Evolutionary conservation across 1,140 invertebrate species (phyloP), one percentile per base, ranked within the genome.

Genomic region (Acromyrmex charruanus): DNA sequence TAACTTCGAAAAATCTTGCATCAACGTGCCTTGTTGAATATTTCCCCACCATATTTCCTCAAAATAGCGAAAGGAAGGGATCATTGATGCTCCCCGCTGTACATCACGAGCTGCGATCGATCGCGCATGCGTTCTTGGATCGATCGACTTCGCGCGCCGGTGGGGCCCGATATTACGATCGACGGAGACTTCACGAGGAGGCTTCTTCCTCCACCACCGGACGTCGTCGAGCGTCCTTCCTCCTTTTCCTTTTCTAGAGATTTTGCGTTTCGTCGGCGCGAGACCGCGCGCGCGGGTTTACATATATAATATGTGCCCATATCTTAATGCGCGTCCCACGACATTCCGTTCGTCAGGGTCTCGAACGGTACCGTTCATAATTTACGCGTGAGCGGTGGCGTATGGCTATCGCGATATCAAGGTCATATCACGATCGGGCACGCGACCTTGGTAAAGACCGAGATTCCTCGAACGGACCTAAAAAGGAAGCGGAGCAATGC

Each of bases 211-310:
- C 25, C 66, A 28, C 31, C 55, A 63, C 28, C 49, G 49, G 21
- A 65, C 61, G 82, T 68, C 82, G 66, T 75, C 85, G 82, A 49
- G 16, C 51, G 87, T 88, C 87, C 87, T 91, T 90, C 89, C 89
- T 88, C 81, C 74, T 85, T 91, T 88, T 91, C 90, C 90, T 88
- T 90, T 91, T 88, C 82, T 77, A 90, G 89, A 77, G 65, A 82
- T 84, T 86, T 88, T 72, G 77, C 82, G 81, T 77, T 77, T 65
- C 88, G 53, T 44, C 71, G 61, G 25, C 69, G 31, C 31, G 4
- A 31, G 4, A 31, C 31, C 0, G 66, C n/a, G 51, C 53, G 6
- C 87, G 55, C 69, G 25, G n/a, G 65, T n/a, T 49, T 55, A 87
- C 66, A 49, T 21, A 28, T 21, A 18, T 18, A 69, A 82, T 59